A percentile compares a stretch with the other conserved stretches of the same genome.
Conservation (phyloP, 64 coral and sea anemone genomes). For the Stylophora pistillata region DNA sequence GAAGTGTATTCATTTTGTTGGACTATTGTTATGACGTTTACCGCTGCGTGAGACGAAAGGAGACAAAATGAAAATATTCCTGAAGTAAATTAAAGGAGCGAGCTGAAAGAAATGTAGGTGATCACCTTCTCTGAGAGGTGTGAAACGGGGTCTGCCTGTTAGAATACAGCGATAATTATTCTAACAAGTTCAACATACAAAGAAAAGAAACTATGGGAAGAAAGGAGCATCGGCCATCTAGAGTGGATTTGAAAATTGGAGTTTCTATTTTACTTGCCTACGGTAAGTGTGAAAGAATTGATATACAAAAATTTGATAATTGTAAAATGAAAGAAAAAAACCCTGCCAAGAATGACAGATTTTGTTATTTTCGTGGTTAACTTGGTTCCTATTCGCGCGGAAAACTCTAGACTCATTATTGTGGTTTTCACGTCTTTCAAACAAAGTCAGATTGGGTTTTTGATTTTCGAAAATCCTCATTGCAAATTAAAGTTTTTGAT, state of each 20-base stretch:
- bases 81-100: background rate
- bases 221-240: background rate
- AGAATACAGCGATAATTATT: conserved; percentile 5
- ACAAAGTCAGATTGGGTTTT: no score
- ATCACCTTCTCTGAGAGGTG: background rate
- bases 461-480: no score
- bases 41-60: background rate
- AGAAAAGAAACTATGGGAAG: background rate
- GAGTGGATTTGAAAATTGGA: conserved; percentile 15
- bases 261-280: background rate
- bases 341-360: background rate
- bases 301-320: background rate
- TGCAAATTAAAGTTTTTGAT: no score
- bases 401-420: no score
- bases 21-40: background rate
- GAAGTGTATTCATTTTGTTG: background rate
- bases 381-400: background rate
- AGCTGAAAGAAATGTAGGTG: background rate
- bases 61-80: background rate
- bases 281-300: conserved; percentile 16
- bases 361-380: background rate
- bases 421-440: no score
- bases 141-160: background rate
- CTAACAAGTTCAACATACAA: background rate
- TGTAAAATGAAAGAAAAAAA: background rate